phyloP scores from a whole-genome alignment of 2,888 invertebrate species.

The Phoenoteleia sp. region DNA sequence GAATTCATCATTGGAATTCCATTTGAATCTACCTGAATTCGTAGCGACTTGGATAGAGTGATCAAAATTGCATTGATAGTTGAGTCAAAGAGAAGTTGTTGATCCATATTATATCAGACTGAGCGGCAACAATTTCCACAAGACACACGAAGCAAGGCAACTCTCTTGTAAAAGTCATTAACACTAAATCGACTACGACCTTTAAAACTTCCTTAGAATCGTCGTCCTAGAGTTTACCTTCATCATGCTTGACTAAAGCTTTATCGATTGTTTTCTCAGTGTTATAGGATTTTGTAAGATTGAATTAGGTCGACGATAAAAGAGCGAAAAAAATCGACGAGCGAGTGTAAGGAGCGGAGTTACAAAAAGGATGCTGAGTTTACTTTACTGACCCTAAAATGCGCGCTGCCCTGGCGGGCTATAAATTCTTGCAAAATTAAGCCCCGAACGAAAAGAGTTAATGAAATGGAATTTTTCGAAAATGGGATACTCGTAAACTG shows the following conservation, averaged over 20 bases:
- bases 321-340: constrained; percentile 38
- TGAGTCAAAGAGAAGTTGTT: constrained; percentile 49
- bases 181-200: constrained; percentile 71
- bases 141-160: constrained; percentile 72
- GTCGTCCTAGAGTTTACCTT: constrained; percentile 67
- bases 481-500: constrained; percentile 55
- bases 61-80: constrained; percentile 48
- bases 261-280: constrained; percentile 71
- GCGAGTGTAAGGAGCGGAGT: constrained; percentile 17
- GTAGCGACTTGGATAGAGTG: background rate
- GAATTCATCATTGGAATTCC: constrained; percentile 23
- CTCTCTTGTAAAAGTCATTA: constrained; percentile 73
- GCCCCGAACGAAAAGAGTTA: constrained; percentile 54
- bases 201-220: constrained; percentile 68
- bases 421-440: constrained; percentile 62
- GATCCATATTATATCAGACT: constrained; percentile 68
- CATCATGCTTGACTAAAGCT: constrained; percentile 69
- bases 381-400: constrained; percentile 58
- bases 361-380: constrained; percentile 51
- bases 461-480: constrained; percentile 67
- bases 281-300: constrained; percentile 68
- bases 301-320: constrained; percentile 68
- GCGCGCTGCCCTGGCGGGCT: constrained; percentile 11
- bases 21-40: constrained; percentile 17
- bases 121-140: constrained; percentile 65